Base-by-base conservation (phyloP, 2,797 vertebrate genomes). In the Selene dorsalis region DNA sequence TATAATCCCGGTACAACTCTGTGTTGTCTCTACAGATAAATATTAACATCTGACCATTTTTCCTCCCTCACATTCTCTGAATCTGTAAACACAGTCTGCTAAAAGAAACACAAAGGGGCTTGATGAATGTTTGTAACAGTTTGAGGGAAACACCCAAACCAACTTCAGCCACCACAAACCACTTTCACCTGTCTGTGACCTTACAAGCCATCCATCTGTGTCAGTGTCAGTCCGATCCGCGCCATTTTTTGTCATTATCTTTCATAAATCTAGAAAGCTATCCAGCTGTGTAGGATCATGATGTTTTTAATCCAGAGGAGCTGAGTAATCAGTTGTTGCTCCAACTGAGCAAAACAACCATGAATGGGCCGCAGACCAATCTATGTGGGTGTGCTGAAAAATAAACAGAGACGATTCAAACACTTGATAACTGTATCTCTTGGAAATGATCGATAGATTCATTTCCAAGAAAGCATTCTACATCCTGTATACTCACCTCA, bases 11-110 rank as follows among this genome's bases (percentile, higher is more conserved):
- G 50, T 20, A 74, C 50, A 67, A 55, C 47, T 1, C 0, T 24
- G 10, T 35, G 68, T 71, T 72, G 43, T 62, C 53, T 66, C 24
- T 11, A 17, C 56, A 66, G 52, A 77, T 74, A 84, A 86, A 88
- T 71, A 48, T 84, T 83, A 62, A 48, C 65, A 59, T 79, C 30
- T 35, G 3, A 13, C 16, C 17, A 65, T 57, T 68, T 63, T 28
- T 35, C 26, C 53, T 62, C 48, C 61, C 48, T 59, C 50, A 6
- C 47, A 24, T 30, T 39, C 20, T 72, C 70, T 60, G 45, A 78
- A 43, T 48, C 35, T 71, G 47, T 84, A 80, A 86, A 80, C 76
- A 69, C 13, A 50, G 66, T 53, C 39, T 45, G 39, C 35, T 39
- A 50, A 71, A 0, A 65, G 59, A 74, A 82, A 80, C 59, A 79